Percentiles rank a stretch among this genome's conserved stretches.
These are phyloP conservation scores for Drosophila fungiperda DNA, from an alignment of 2,888 invertebrate genomes.

Conservation along the genomic window DNA sequence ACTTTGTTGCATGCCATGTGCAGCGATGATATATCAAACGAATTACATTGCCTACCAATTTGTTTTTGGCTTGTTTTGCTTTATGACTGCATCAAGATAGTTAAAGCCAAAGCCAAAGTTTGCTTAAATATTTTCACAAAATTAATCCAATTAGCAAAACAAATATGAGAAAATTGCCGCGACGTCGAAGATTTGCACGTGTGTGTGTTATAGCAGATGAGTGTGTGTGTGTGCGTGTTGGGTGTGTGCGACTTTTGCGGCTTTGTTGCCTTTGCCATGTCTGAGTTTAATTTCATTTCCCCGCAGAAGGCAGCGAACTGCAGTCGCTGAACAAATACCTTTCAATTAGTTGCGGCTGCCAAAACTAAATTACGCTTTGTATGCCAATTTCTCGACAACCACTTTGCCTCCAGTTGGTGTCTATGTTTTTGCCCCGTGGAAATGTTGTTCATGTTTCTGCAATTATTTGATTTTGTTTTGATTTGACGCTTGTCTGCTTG, in stretches of 20 bases:
- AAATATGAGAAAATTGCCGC: slow-evolving; percentile 56
- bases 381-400: slow-evolving; percentile 48
- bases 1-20: not conserved
- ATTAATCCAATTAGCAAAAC: slow-evolving; percentile 71
- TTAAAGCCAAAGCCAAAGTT: slow-evolving; percentile 45
- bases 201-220: not conserved
- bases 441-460: slow-evolving; percentile 1
- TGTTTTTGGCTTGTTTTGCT: not conserved
- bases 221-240: slow-evolving; percentile 4
- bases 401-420: slow-evolving; percentile 12
- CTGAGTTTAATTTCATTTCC: slow-evolving; percentile 58
- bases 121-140: slow-evolving; percentile 63
- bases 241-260: slow-evolving; percentile 49
- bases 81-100: slow-evolving; percentile 24
- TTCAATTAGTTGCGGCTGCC: slow-evolving; percentile 73
- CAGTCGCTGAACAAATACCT: slow-evolving; percentile 73
- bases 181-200: slow-evolving; percentile 7
- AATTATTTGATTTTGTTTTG: slow-evolving; percentile 22
- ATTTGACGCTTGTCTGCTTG: slow-evolving; percentile 45
- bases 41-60: slow-evolving; percentile 23
- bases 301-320: slow-evolving; percentile 48
- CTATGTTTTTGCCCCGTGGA: slow-evolving; percentile 6
- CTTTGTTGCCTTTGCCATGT: slow-evolving; percentile 36
- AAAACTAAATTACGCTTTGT: slow-evolving; percentile 72
- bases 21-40: slow-evolving; percentile 2